Evolutionary conservation across 2,797 vertebrate genomes (phyloP), one percentile per base, ranked within the genome.

Genomic region (Arrhamphus sclerolepis): DNA sequence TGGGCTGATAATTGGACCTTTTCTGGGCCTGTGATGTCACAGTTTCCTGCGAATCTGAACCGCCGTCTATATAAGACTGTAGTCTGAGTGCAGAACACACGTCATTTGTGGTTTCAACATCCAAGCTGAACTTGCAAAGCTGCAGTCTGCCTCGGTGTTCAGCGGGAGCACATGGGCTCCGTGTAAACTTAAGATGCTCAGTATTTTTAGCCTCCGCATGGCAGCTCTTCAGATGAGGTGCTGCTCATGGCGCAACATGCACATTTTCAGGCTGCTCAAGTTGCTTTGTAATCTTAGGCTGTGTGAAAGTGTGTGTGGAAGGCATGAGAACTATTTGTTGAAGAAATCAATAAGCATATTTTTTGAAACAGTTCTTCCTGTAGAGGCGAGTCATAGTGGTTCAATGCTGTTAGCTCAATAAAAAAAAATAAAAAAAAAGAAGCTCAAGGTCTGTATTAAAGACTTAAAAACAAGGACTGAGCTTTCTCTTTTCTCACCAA

Each of bases 271-370:
- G 24, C 40, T 64, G 18, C 34, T 14, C 22, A 50, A 62, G 55
- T 46, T 22, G 31, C 34, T 17, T 41, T 28, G 26, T 47, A 46
- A 54, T 54, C 18, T 54, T 6, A 24, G 26, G 47, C 26, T 20
- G 40, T 41, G 20, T 52, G 47, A 48, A 60, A 60, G 28, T 40
- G 1, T 38, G 46, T 48, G 54, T 31, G 49, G 41, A 59, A 51
- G 58, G 39, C 38, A 56, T 49, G 55, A 60, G 60, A 55, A 54
- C 34, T 21, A 40, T 70, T 47, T 44, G 6, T 38, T 28, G 18
- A 21, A 24, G 34, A 48, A 74, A 78, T 78, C 71, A 31, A 70
- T 74, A 47, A 38, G 31, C 50, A 38, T 53, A 19, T 70, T 74
- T n/a, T 63, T 54, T 24, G 47, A 78, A 14, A 3, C 24, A 0